A percentile compares a stretch with the other conserved stretches of the same genome.
Conservation (phyloP, 2,113 vertebrate species). For the Cephalopterus ornatus region DNA sequence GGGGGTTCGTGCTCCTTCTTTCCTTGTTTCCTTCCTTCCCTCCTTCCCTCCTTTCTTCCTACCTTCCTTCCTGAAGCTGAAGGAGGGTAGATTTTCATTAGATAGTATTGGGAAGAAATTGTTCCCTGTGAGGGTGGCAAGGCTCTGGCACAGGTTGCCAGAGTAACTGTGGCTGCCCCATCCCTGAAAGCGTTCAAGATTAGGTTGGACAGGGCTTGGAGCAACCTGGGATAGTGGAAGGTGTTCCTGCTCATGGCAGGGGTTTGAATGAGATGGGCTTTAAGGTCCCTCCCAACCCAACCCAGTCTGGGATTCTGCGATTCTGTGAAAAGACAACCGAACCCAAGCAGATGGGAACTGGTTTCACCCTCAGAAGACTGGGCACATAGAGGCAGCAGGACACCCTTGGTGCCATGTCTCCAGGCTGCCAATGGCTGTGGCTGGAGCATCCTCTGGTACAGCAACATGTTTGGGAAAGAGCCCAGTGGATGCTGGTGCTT, state of each 20-base stretch:
- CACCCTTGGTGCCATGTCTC: rapidly evolving
- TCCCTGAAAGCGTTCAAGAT: neutral
- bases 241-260: neutral
- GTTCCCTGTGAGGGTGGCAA: rapidly evolving
- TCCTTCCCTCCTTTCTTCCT: too few relatives aligned
- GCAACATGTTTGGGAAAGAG: neutral
- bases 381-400: rapidly evolving
- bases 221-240: neutral
- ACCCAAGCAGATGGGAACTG: too few relatives aligned
- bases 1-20: rapidly evolving
- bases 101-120: neutral
- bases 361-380: rapidly evolving
- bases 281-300: too few relatives aligned
- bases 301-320: neutral
- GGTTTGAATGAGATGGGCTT: rapidly evolving
- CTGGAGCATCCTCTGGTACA: neutral
- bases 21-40: too few relatives aligned
- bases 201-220: neutral
- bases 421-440: rapidly evolving
- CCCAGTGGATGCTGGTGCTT: rapidly evolving
- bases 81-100: neutral
- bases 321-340: neutral
- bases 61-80: neutral
- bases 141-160: neutral
- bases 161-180: neutral